phyloP scores from a whole-genome alignment of 2,797 vertebrate species.

The Leuciscus waleckii region DNA sequence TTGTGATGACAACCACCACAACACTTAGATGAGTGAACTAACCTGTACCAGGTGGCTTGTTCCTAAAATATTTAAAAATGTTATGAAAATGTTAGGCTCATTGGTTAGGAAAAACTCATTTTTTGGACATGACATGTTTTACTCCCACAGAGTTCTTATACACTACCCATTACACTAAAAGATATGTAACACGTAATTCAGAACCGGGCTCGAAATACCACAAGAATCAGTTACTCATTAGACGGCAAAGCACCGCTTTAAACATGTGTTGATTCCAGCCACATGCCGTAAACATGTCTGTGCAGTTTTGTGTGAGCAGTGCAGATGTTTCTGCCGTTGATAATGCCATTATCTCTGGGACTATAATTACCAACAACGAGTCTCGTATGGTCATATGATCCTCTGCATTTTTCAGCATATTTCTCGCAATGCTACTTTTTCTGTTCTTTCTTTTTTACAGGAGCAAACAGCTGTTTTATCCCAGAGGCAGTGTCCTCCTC shows the following conservation, averaged over 20 bases:
- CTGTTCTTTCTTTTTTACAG: constrained; percentile 44
- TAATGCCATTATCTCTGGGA: constrained; percentile 59
- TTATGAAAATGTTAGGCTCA: constrained; percentile 11
- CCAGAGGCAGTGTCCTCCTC: constrained; percentile 55
- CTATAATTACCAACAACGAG: constrained; percentile 60
- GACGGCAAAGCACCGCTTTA: constrained; percentile 17
- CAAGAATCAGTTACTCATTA: constrained; percentile 40
- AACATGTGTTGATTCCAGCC: constrained; percentile 43
- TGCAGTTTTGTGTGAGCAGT: constrained; percentile 44
- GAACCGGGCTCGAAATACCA: constrained; percentile 14
- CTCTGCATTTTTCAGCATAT: constrained; percentile 60
- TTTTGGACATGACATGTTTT: constrained; percentile 8
- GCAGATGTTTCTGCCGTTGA: constrained; percentile 63
- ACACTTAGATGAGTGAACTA: constrained; percentile 35
- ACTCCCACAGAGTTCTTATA: constrained; percentile 24
- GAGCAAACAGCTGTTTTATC: constrained; percentile 64
- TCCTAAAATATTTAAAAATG: constrained; percentile 35
- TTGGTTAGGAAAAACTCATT: not conserved
- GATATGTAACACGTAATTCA: constrained; percentile 1
- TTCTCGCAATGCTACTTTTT: constrained; percentile 53
- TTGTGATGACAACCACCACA: constrained; percentile 40
- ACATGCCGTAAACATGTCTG: constrained; percentile 53
- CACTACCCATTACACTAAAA: constrained; percentile 18
- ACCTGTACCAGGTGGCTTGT: constrained; percentile 27
- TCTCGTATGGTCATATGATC: constrained; percentile 50